These are phyloP conservation scores for Boleophthalmus pectinirostris DNA, from an alignment of 2,113 vertebrate species.

Conservation along the genomic window DNA sequence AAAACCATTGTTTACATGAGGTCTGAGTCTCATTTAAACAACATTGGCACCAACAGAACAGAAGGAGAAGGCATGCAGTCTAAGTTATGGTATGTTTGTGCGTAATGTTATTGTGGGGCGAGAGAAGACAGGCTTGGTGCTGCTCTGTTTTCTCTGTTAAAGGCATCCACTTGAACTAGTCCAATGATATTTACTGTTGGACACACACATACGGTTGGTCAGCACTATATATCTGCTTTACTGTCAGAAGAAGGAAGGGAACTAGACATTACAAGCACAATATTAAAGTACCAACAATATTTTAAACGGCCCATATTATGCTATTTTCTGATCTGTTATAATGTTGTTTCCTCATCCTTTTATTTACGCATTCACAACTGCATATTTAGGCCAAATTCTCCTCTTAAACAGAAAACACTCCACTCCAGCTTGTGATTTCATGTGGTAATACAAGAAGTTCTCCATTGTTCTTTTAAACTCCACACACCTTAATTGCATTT, in stretches of 20 bases:
- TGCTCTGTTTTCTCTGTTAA: neutral
- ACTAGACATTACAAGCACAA: neutral
- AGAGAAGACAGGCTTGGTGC: neutral
- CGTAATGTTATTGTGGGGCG: neutral
- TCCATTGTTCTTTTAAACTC: no score
- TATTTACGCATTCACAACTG: no score
- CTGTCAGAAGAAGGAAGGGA: neutral
- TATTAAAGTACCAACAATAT: neutral
- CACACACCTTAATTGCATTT: no score
- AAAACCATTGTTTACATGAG: neutral
- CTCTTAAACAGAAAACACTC: no score
- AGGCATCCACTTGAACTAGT: neutral
- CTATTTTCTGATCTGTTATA: no score
- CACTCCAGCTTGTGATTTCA: no score
- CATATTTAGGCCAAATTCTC: no score
- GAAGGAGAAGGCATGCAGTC: neutral
- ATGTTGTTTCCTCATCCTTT: no score
- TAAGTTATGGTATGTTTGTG: conserved; percentile 8
- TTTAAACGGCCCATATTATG: no score
- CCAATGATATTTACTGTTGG: neutral
- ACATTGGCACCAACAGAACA: neutral
- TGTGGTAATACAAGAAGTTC: no score
- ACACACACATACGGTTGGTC: neutral
- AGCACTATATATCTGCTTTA: neutral
- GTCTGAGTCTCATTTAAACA: neutral